Conservation (phyloP, 2,113 vertebrate species). For the Leiothrix lutea region DNA sequence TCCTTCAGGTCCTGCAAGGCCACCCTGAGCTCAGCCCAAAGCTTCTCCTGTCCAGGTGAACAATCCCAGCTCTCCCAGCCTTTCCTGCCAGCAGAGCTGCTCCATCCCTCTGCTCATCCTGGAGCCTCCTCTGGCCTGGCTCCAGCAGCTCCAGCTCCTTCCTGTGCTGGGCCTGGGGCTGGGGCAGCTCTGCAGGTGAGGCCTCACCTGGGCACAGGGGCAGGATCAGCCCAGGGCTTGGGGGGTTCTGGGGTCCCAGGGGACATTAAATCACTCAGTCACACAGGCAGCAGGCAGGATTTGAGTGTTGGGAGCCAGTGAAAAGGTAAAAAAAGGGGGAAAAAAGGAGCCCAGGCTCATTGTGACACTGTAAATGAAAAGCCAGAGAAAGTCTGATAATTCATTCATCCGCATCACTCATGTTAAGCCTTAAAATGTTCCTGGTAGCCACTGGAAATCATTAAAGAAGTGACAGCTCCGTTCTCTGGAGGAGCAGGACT, state of each 20-base stretch:
- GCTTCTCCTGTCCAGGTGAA: too few relatives aligned
- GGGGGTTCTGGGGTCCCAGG: background rate
- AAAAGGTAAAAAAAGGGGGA: background rate
- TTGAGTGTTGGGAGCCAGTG: background rate
- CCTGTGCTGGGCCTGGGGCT: background rate
- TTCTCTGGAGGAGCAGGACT: constrained; percentile 10
- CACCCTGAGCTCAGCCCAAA: too few relatives aligned
- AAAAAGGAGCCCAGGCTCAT: background rate
- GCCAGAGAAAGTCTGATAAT: constrained; percentile 1
- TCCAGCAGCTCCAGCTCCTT: background rate
- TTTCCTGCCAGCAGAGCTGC: too few relatives aligned
- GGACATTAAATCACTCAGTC: background rate
- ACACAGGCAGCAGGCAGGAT: background rate
- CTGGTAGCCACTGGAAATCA: constrained; percentile 21
- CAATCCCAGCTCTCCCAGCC: too few relatives aligned
- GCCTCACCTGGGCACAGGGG: background rate
- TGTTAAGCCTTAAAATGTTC: constrained; percentile 12
- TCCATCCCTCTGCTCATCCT: too few relatives aligned
- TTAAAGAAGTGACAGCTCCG: constrained; percentile 20
- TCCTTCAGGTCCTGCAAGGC: too few relatives aligned
- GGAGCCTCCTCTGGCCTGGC: too few relatives aligned
- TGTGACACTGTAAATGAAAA: constrained; percentile 15
- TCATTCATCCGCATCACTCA: constrained; percentile 42
- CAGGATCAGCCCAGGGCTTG: background rate
- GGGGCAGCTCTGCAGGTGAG: background rate